phyloP scores from a whole-genome alignment of 2,888 invertebrate species.

The Rhorus exstirpatorius region DNA sequence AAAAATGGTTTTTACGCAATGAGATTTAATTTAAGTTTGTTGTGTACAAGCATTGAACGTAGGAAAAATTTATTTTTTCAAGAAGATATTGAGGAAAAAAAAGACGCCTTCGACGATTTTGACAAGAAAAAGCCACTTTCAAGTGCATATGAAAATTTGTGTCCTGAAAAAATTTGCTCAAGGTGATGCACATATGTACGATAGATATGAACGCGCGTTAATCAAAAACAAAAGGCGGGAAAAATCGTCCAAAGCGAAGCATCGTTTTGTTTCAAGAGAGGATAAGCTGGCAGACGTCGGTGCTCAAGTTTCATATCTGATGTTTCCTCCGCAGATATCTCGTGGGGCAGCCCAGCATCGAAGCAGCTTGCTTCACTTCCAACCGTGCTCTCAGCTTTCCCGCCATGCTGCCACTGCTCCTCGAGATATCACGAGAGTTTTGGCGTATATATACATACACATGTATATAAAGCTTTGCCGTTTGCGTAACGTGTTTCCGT shows the following conservation, averaged over 20 bases:
- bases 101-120: too few species aligned
- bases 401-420: slow-evolving; percentile 11
- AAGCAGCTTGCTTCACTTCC: slow-evolving; percentile 25
- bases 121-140: too few species aligned
- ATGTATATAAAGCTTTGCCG: slow-evolving; percentile 24
- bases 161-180: too few species aligned
- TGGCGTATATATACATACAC: slow-evolving; percentile 31
- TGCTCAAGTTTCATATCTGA: slow-evolving; percentile 56
- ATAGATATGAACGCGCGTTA: slow-evolving; percentile 33
- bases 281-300: slow-evolving; percentile 62
- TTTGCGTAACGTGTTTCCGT: slow-evolving; percentile 56
- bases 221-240: slow-evolving; percentile 59
- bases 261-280: slow-evolving; percentile 41
- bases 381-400: slow-evolving; percentile 15
- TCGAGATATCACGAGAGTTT: slow-evolving; percentile 17
- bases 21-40: too few species aligned
- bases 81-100: too few species aligned
- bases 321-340: slow-evolving; percentile 56
- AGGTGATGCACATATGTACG: too few species aligned
- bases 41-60: too few species aligned
- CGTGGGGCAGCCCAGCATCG: slow-evolving; percentile 27
- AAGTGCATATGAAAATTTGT: too few species aligned
- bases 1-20: too few species aligned
- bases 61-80: too few species aligned
- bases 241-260: slow-evolving; percentile 45